Base-by-base conservation (phyloP, 2,888 invertebrate genomes). In the Oligia fasciuncula region DNA sequence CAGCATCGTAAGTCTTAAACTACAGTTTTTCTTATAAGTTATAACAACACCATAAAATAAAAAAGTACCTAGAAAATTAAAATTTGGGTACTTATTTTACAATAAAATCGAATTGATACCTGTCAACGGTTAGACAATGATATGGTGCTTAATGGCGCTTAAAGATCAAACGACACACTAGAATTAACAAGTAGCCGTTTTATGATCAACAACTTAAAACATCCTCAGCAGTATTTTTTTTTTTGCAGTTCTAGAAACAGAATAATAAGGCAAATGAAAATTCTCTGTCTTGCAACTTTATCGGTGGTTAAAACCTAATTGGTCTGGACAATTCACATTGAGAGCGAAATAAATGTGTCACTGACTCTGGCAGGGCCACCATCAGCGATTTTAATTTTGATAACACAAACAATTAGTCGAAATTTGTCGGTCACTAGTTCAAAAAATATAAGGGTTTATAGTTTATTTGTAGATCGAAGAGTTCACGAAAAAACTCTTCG, bases 1-100 rank as follows among this genome's bases (percentile, higher is more conserved):
- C 43, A 72, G 4, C 49, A 29, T 73, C 19, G 19, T 43, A 74
- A 23, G 9, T 73, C 29, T 73, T 72, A 23, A 35, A 73, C 35
- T 49, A 17, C 17, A 29, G 23, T n/a, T n/a, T 51, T 68, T 40
- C 0, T 51, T 51, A 17, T 11, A 65, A n/a, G n/a, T 51, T 49
- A 73, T 17, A 29, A 66, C 19, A 68, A 65, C 40, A 40, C 35
- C 19, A 40, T 65, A 40, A 40, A 43, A 9, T 11, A 11, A 17
- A 35, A 6, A 8, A 11, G 23, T 23, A 35, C 73, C 3, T 35
- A 35, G 1, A 57, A n/a, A 29, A 8, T 72, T 29, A 46, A 66
- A 46, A 60, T n/a, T 74, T 13, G 49, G 17, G 46, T 46, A 29
- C 29, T 29, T 29, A 60, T 46, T 60, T 46, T 57, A 54, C 3